phyloP scores from a whole-genome alignment of 2,888 invertebrate species.

The Heteromyza rotundicornis region DNA sequence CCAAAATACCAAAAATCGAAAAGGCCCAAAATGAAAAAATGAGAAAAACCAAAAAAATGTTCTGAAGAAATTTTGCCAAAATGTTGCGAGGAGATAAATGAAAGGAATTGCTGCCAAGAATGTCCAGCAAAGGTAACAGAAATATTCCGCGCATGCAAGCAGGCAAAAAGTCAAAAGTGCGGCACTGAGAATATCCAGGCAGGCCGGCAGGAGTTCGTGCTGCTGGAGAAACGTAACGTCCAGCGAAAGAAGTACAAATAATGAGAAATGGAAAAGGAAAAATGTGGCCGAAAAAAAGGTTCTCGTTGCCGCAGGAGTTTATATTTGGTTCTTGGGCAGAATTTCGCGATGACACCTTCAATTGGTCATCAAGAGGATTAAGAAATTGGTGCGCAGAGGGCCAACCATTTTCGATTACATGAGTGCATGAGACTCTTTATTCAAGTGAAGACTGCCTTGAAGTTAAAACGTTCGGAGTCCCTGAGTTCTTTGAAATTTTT shows the following conservation, averaged over 20 bases:
- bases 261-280: conserved; percentile 5
- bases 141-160: not conserved
- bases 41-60: conserved; percentile 21
- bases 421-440: too few species aligned
- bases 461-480: too few species aligned
- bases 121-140: conserved; percentile 1
- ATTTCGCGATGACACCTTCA: conserved; percentile 59
- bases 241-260: not conserved
- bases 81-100: conserved; percentile 42
- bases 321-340: too few species aligned
- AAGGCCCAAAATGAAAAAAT: conserved; percentile 38
- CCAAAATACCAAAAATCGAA: conserved; percentile 28
- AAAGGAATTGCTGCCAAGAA: conserved; percentile 40
- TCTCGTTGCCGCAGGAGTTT: too few species aligned
- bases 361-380: conserved; percentile 54
- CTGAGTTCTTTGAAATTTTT: conserved; percentile 13
- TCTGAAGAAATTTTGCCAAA: conserved; percentile 23
- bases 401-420: conserved; percentile 1
- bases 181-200: too few species aligned
- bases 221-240: conserved; percentile 3
- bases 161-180: too few species aligned
- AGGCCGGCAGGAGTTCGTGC: not conserved
- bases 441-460: too few species aligned
- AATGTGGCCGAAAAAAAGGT: conserved; percentile 11
- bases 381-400: conserved; percentile 18